Conservation (phyloP, 2,888 invertebrate genomes). For the Macaria notata region DNA sequence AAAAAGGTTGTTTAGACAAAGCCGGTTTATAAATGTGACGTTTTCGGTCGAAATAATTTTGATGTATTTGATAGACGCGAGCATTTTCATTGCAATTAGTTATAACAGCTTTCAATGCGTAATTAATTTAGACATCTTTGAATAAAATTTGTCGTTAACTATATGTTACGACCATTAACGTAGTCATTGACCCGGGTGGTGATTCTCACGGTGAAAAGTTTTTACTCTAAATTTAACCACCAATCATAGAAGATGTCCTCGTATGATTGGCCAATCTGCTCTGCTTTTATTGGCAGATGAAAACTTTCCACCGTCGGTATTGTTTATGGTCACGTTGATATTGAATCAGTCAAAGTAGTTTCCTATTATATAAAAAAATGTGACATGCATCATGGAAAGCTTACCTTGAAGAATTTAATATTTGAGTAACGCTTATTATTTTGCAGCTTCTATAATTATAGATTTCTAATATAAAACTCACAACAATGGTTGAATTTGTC, state of each 20-base stretch:
- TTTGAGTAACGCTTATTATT: neutral
- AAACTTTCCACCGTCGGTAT: too few relatives aligned
- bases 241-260: too few relatives aligned
- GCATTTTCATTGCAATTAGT: neutral
- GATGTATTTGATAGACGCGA: conserved; percentile 6
- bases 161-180: too few relatives aligned
- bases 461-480: neutral
- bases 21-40: conserved; percentile 16
- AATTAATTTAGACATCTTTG: neutral
- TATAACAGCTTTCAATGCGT: neutral
- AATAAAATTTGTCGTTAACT: neutral
- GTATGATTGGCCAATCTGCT: too few relatives aligned
- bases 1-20: conserved; percentile 4
- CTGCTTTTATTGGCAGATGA: too few relatives aligned
- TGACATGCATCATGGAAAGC: too few relatives aligned
- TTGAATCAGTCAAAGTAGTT: too few relatives aligned
- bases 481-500: conserved; percentile 2
- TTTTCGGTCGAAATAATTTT: conserved; percentile 6
- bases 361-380: too few relatives aligned
- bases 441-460: conserved; percentile 6
- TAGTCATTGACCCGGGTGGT: too few relatives aligned
- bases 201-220: too few relatives aligned
- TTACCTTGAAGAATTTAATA: neutral
- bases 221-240: too few relatives aligned
- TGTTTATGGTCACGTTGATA: too few relatives aligned